A percentile compares a stretch with the other conserved stretches of the same genome.
These are phyloP conservation scores for Agrochola lota DNA, from an alignment of 2,888 invertebrate genomes.

Conservation along the genomic window DNA sequence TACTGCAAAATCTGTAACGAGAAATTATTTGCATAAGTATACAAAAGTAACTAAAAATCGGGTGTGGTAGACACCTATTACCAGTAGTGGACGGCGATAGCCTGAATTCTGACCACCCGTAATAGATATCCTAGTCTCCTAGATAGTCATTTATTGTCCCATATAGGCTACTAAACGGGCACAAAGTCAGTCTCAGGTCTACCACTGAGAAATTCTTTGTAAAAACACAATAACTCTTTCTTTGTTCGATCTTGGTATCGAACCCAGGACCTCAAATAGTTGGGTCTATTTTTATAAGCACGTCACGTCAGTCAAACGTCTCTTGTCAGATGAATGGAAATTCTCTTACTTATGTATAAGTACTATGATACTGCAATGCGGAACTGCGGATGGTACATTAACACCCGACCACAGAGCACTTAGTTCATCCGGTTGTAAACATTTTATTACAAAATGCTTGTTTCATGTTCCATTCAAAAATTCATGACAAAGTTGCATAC, in stretches of 20 bases:
- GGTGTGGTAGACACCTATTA: not conserved
- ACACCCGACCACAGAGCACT: conserved; percentile 36
- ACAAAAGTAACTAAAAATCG: not conserved
- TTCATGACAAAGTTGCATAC: not conserved
- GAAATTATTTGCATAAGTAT: conserved; percentile 12
- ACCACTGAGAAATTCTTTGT: not conserved
- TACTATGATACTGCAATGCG: conserved; percentile 33
- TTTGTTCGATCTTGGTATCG: not conserved
- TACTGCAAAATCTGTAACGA: conserved; percentile 95
- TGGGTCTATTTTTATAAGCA: conserved; percentile 1
- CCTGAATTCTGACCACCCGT: not conserved
- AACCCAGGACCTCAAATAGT: not conserved
- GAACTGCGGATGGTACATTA: conserved; percentile 32
- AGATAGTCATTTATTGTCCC: not conserved
- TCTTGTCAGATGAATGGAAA: not conserved
- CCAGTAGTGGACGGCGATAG: not conserved
- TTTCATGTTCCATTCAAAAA: conserved; percentile 19
- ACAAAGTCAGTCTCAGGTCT: not conserved
- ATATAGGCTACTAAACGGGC: not conserved
- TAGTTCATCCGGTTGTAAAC: conserved; percentile 31
- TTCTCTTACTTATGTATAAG: not conserved
- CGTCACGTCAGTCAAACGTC: not conserved
- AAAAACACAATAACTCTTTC: not conserved
- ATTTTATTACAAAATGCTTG: conserved; percentile 28
- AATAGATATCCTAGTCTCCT: not conserved